These are phyloP conservation scores for Trypoxylon attenuatum DNA, from an alignment of 2,888 invertebrate genomes.

Conservation along the genomic window DNA sequence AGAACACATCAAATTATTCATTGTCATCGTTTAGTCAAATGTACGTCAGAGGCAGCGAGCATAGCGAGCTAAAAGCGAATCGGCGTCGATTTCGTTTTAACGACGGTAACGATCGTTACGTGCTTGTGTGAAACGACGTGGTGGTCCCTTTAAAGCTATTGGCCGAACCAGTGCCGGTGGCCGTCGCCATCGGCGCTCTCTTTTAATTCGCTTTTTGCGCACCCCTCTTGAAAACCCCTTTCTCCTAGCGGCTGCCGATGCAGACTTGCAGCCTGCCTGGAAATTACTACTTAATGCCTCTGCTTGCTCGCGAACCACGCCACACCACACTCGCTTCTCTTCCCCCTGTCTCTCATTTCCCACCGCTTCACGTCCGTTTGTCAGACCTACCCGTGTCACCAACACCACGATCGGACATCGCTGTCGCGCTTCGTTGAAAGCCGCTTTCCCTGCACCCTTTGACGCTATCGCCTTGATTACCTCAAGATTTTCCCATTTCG, in stretches of 20 bases:
- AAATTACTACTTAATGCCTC: conserved; percentile 65
- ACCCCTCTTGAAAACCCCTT: too few relatives aligned
- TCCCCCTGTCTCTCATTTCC: conserved; percentile 7
- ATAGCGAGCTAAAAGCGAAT: conserved; percentile 52
- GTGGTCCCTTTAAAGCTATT: conserved; percentile 62
- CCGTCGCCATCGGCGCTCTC: conserved; percentile 34
- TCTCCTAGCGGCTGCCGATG: too few relatives aligned
- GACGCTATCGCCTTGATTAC: too few relatives aligned
- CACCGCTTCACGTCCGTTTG: background rate
- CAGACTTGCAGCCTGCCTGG: conserved; percentile 35
- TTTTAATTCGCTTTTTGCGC: conserved; percentile 60
- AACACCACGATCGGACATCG: too few relatives aligned
- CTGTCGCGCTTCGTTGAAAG: too few relatives aligned
- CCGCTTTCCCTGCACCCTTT: too few relatives aligned
- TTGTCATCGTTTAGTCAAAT: conserved; percentile 27
- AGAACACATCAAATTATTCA: conserved; percentile 41
- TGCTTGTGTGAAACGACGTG: conserved; percentile 46
- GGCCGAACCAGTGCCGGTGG: conserved; percentile 50
- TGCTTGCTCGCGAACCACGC: conserved; percentile 38
- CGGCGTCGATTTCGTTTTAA: conserved; percentile 56
- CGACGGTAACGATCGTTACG: conserved; percentile 58
- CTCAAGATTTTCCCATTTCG: too few relatives aligned
- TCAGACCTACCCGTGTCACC: background rate
- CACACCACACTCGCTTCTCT: conserved; percentile 25
- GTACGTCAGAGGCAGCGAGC: conserved; percentile 21